phyloP scores from a whole-genome alignment of 2,888 invertebrate species.

The Amorpha juglandis region DNA sequence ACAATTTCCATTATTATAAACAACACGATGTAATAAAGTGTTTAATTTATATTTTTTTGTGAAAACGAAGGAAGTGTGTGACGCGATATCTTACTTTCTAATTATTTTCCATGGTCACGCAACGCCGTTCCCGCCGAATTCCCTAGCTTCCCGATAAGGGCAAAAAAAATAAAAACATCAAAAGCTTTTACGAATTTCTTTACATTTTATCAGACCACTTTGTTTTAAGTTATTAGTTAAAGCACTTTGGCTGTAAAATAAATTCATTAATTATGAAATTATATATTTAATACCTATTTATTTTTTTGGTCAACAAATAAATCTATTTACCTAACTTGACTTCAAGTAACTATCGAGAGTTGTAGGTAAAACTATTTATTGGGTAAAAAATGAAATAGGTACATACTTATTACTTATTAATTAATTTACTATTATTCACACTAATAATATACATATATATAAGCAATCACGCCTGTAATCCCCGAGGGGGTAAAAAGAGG shows the following conservation, averaged over 20 bases:
- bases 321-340: too few species aligned
- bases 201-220: neutral
- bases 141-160: constrained; percentile 27
- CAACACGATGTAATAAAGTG: constrained; percentile 21
- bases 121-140: constrained; percentile 52
- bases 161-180: constrained; percentile 11
- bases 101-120: constrained; percentile 65
- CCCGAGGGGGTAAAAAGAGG: too few species aligned
- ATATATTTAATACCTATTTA: too few species aligned
- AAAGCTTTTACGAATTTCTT: constrained; percentile 27
- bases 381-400: too few species aligned
- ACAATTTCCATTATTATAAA: constrained; percentile 3
- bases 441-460: too few species aligned
- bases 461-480: too few species aligned
- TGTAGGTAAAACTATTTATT: too few species aligned
- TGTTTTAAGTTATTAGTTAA: neutral
- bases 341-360: too few species aligned
- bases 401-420: too few species aligned
- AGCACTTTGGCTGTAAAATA: neutral
- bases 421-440: too few species aligned
- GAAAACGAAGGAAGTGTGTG: constrained; percentile 37
- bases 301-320: too few species aligned
- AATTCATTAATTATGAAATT: neutral
- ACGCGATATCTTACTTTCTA: constrained; percentile 55
- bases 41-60: constrained; percentile 32